A percentile compares a stretch with the other conserved stretches of the same genome.
Evolutionary conservation across 2,797 vertebrate species (phyloP).

Genomic region (Acomys russatus): DNA sequence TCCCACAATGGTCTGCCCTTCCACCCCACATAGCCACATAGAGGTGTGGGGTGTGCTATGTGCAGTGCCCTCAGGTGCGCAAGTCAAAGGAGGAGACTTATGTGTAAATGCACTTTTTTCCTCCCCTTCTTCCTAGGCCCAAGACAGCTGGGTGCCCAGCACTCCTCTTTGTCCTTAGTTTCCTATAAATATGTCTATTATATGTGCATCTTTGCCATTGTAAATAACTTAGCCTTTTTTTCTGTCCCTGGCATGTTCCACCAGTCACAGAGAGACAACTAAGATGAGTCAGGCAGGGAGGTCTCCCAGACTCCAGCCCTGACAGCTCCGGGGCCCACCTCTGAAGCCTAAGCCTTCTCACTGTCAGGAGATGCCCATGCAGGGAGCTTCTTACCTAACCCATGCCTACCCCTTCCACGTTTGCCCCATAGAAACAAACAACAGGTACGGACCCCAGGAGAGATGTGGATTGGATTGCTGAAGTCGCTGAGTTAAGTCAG

Average conservation of each 20-base stretch:
- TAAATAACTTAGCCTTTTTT: conserved; percentile 83
- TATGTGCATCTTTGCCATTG: conserved; percentile 84
- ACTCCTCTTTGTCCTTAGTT: conserved; percentile 60
- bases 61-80: neutral
- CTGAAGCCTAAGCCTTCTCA: neutral
- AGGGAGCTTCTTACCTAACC: neutral
- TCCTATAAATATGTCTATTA: conserved; percentile 87
- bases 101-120: conserved; percentile 84
- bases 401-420: neutral
- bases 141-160: neutral
- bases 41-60: neutral
- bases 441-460: conserved; percentile 61
- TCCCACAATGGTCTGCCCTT: neutral
- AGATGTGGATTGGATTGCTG: neutral
- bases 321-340: neutral
- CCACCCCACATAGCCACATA: neutral
- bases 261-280: neutral
- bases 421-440: conserved; percentile 8
- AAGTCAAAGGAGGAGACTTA: conserved; percentile 52
- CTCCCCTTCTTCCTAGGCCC: conserved; percentile 41
- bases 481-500: conserved; percentile 33
- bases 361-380: neutral
- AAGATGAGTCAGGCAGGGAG: neutral
- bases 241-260: conserved; percentile 53
- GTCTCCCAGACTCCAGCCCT: neutral